A percentile compares a stretch with the other conserved stretches of the same genome.
phyloP scores from a whole-genome alignment of 2,797 vertebrate genomes.

The Manis pentadactyla region DNA sequence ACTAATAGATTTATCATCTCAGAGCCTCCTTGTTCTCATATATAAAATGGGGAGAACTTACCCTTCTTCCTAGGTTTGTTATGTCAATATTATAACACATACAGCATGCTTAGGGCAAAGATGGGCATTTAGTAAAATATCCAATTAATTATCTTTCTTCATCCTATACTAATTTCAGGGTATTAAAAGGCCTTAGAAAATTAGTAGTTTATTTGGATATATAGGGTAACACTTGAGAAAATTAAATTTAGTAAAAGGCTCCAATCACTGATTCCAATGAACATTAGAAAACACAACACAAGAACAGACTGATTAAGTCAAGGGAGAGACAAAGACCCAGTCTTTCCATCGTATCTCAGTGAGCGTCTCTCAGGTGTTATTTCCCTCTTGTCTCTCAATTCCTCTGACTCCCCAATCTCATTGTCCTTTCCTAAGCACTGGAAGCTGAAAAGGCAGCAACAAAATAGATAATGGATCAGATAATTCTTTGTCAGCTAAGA shows the following conservation, averaged over 20 bases:
- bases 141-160: constrained; percentile 30
- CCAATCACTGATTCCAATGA: background rate
- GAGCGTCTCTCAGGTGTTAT: background rate
- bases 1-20: background rate
- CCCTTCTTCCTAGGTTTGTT: background rate
- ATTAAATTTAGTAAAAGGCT: constrained; percentile 52
- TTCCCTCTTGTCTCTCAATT: constrained; percentile 47
- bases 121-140: background rate
- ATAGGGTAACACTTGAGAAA: background rate
- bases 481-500: constrained; percentile 42
- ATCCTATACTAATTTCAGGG: background rate
- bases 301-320: background rate
- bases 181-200: constrained; percentile 31
- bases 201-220: background rate
- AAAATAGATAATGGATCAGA: constrained; percentile 57
- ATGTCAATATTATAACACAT: background rate
- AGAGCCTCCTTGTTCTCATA: background rate
- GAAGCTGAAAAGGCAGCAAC: constrained; percentile 45
- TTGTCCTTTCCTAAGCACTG: background rate
- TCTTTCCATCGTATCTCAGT: background rate
- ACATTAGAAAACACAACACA: background rate
- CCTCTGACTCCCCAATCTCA: background rate
- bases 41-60: background rate
- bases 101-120: background rate
- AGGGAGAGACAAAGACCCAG: background rate